Base-by-base conservation (phyloP, 1,140 invertebrate genomes). In the Microplitis mediator region DNA sequence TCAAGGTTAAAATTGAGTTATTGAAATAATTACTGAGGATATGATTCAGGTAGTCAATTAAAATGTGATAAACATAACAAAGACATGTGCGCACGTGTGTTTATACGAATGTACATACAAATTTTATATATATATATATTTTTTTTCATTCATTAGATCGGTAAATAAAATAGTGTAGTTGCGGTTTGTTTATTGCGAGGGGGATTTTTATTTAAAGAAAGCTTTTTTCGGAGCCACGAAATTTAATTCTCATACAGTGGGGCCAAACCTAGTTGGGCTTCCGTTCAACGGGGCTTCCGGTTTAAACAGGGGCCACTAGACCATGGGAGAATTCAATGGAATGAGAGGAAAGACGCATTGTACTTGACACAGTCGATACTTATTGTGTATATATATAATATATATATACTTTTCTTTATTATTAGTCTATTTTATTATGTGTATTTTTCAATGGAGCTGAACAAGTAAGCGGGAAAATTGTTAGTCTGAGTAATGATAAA, bases 281-380 rank as follows among this genome's bases (percentile, higher is more conserved):
- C 84, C 83, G 80, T 71, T 74, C 81, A 75, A 77, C 68, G 70
- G 75, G 76, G 79, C 79, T 85, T 85, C 84, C 84, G 82, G 78
- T 74, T 64, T 77, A 77, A 11, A 45, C 39, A 80, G 80, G 78
- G 83, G 78, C 51, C 71, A 68, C 69, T 71, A 73, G 71, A 69
- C 69, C 71, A 73, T 73, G 69, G 56, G 71, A 74, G n/a, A 39
- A 51, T 68, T 61, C 16, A 50, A 32, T 45, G 31, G 50, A 50
- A 14, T 45, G 31, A 71, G 71, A 13, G 45, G 71, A 52, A 32
- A 5, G 51, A 11, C 35, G 52, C 66, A 75, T 75, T 75, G 68
- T 75, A 45, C 67, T 63, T 56, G 31, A 61, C 72, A 74, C 8
- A 45, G 39, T 11, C 39, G 39, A 45, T 45, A 45, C 39, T 45